Conservation (phyloP, 2,113 vertebrate species). For the Passerina amoena region DNA sequence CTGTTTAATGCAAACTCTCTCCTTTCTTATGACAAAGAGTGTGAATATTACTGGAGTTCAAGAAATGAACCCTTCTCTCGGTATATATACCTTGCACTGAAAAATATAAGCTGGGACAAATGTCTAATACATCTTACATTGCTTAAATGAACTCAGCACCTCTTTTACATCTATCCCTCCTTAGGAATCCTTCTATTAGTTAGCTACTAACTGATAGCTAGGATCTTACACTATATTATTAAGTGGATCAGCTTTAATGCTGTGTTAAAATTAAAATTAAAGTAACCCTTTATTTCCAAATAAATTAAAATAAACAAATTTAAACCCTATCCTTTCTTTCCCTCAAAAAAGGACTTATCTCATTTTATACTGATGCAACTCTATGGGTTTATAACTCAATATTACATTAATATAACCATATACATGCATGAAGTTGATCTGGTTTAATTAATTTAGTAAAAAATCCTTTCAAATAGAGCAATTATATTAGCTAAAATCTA, state of each 20-base stretch:
- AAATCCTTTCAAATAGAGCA: neutral
- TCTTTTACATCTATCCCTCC: neutral
- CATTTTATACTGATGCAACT: neutral
- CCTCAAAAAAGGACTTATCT: neutral
- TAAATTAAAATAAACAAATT: neutral
- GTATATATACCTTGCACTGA: neutral
- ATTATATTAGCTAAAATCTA: neutral
- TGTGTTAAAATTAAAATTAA: slow-evolving; percentile 14
- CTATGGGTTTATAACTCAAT: neutral
- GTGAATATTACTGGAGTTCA: neutral
- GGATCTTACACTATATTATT: neutral
- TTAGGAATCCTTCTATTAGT: neutral
- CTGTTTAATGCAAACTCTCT: slow-evolving; percentile 27
- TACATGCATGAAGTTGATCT: neutral
- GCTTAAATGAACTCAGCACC: neutral
- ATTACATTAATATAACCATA: neutral
- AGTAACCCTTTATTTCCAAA: neutral
- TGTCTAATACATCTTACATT: neutral
- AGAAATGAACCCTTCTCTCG: neutral
- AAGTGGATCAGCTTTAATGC: neutral
- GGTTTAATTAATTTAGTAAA: slow-evolving; percentile 6
- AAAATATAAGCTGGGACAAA: neutral
- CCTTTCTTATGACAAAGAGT: slow-evolving; percentile 29
- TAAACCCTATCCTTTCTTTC: neutral
- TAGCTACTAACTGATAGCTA: neutral